Base-by-base conservation (phyloP, 2,797 vertebrate species). In the Rhabdomys pumilio region DNA sequence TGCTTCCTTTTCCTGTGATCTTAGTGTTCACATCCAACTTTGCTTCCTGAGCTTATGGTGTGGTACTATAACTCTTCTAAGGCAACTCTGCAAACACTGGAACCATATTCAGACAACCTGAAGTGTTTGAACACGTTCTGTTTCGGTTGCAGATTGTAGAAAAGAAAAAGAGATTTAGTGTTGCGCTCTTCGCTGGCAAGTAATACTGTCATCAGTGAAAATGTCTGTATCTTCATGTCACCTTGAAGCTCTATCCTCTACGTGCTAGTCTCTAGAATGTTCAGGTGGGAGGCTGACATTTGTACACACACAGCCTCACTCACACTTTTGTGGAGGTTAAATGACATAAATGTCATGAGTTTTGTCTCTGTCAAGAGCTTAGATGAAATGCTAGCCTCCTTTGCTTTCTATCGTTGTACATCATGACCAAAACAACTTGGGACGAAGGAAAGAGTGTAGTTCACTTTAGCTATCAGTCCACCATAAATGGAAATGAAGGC, bases 261-360 rank as follows among this genome's bases (percentile, higher is more conserved):
- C 29, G 0, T 31, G 63, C 8, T 41, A 47, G 55, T 63, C 13
- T 44, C 89, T 31, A 38, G 44, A 57, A 38, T 47, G 11, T 91
- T 77, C 26, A 29, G 44, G 2, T 12, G 53, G 20, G n/a, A n/a
- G 13, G 5, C 41, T 53, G 53, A 76, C 0, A 4, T 0, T 2
- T 2, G 7, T 13, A 9, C 8, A 65, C 34, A 81, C 12, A 8
- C 1, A 13, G 19, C 20, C 31, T 53, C 22, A 55, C 41, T 10
- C 72, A 84, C 13, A 5, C 2, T 31, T 53, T 7, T 50, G 61
- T 53, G 0, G 0, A n/a, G 14, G 19, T 22, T 53, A 67, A 63
- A 24, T 53, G 4, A 8, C 59, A 61, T 53, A 67, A 50, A 29
- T 53, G 2, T 11, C 59, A 55, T 1, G 31, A 38, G 47, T 55